A percentile compares a stretch with the other conserved stretches of the same genome.
Evolutionary conservation across 23 tunicate species (phyloP).

Genomic region (Oikopleura vanhoeffeni): DNA sequence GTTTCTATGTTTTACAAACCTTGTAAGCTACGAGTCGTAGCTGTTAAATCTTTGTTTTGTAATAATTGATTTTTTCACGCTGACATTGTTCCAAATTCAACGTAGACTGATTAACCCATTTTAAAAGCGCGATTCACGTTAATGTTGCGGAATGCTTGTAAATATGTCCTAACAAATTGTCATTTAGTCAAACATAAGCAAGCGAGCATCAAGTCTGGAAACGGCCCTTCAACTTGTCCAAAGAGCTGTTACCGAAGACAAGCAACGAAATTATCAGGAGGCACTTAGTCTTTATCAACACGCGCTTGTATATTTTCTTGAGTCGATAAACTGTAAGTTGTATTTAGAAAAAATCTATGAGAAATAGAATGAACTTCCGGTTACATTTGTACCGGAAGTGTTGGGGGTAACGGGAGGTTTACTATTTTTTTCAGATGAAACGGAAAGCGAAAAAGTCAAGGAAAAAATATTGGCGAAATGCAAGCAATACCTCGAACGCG

Average conservation of each 20-base stretch:
- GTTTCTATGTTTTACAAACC: too few species aligned
- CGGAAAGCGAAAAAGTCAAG: constrained; percentile 38
- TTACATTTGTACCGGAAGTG: too few species aligned
- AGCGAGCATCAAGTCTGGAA: constrained; percentile 20
- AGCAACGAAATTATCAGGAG: constrained; percentile 28
- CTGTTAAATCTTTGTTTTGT: too few species aligned
- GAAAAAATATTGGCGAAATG: constrained; percentile 42
- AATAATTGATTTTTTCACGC: too few species aligned
- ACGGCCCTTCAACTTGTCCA: constrained; percentile 44
- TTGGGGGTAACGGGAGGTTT: too few species aligned
- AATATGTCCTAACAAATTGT: not conserved
- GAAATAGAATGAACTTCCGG: too few species aligned
- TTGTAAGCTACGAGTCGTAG: too few species aligned
- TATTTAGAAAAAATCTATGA: too few species aligned
- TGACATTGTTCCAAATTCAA: too few species aligned
- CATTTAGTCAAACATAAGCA: not conserved
- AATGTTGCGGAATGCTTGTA: too few species aligned
- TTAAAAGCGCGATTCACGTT: too few species aligned
- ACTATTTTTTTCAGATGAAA: constrained; percentile 37
- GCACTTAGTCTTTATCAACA: constrained; percentile 46
- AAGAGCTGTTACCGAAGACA: constrained; percentile 45
- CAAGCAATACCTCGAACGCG: constrained; percentile 41
- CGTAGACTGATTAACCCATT: too few species aligned
- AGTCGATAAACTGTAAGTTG: constrained; percentile 41
- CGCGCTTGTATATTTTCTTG: constrained; percentile 43